Evolutionary conservation across 1,140 invertebrate species (phyloP), one percentile per base, ranked within the genome.

Genomic region (Eueides isabella): DNA sequence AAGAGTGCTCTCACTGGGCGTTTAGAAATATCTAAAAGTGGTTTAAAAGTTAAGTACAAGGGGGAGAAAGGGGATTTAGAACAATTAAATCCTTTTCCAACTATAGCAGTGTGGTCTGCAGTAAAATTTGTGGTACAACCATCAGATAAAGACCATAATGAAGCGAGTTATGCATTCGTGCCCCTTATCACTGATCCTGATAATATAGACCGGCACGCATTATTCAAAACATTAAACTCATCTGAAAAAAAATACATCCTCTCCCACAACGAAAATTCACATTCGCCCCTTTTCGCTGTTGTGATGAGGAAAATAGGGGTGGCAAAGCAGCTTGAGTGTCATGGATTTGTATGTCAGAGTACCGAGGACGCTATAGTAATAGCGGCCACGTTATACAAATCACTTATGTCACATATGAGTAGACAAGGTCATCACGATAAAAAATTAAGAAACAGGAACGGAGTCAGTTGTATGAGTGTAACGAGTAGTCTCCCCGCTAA

Each of bases 41-140:
- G 96, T 26, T 85, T 97, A 11, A 95, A 95, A 88, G 94, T 96
- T 2, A 87, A 94, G 80, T 95, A 95, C 82, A 92, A 94, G 87
- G 94, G 94, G 55, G 91, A 94, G 33, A 93, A 94, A 84, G 93
- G 93, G 64, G 90, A 94, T 65, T 75, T 93, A 65, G 93, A 94
- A 75, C 94, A 95, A 84, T 92, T 96, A 26, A 97, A 97, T 82
- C 96, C 97, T 2, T 98, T 98, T 85, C 96, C 97, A 12, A 96
- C 97, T 19, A 98, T 98, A 88, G 97, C 97, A 0, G 97, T 98
- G 1, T 98, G 97, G 97, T 98, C 97, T 23, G 96, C 96, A 0
- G 96, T 97, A 2, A 97, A 97, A 85, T 97, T 97, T 82, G 94
- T 96, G 6, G 92, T 96, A 6, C 94, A 95, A 75, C 85, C 93